A percentile compares a stretch with the other conserved stretches of the same genome.
phyloP scores from a whole-genome alignment of 2,888 invertebrate species.

The Coleophora flavipennella region DNA sequence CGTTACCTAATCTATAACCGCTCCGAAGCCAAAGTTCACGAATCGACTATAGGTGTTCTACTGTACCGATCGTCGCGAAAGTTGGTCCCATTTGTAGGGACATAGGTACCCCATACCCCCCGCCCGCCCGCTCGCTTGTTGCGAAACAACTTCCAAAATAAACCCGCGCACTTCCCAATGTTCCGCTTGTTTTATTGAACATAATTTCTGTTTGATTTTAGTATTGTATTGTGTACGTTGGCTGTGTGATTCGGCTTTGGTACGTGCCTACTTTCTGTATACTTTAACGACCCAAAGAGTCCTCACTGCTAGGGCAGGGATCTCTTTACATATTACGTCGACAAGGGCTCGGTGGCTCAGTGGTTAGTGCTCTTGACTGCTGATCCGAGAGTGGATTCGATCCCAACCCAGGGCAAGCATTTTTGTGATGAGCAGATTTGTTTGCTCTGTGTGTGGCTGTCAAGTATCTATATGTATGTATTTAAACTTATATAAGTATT shows the following conservation, averaged over 20 bases:
- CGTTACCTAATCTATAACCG: slow-evolving; percentile 20
- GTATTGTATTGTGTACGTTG: neutral
- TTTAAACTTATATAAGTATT: too few species aligned
- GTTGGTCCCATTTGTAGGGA: slow-evolving; percentile 25
- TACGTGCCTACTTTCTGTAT: too few species aligned
- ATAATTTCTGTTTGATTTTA: neutral
- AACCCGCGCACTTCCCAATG: slow-evolving; percentile 4
- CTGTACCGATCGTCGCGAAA: slow-evolving; percentile 26
- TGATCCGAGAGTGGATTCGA: too few species aligned
- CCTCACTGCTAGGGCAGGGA: too few species aligned
- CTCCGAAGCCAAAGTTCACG: slow-evolving; percentile 26
- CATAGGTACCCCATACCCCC: slow-evolving; percentile 15
- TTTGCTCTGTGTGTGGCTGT: too few species aligned
- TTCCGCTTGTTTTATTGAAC: slow-evolving; percentile 23
- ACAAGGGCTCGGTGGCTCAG: too few species aligned
- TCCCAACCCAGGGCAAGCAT: too few species aligned
- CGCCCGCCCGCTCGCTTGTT: slow-evolving; percentile 38
- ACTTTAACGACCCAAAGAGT: neutral
- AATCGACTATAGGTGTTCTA: slow-evolving; percentile 37
- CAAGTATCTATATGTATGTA: too few species aligned
- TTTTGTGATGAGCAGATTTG: too few species aligned
- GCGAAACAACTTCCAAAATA: slow-evolving; percentile 20
- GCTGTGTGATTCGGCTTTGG: neutral
- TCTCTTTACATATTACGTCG: too few species aligned
- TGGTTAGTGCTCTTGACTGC: too few species aligned